Conservation (phyloP, 2,797 vertebrate genomes). For the Poeciliopsis turneri region DNA sequence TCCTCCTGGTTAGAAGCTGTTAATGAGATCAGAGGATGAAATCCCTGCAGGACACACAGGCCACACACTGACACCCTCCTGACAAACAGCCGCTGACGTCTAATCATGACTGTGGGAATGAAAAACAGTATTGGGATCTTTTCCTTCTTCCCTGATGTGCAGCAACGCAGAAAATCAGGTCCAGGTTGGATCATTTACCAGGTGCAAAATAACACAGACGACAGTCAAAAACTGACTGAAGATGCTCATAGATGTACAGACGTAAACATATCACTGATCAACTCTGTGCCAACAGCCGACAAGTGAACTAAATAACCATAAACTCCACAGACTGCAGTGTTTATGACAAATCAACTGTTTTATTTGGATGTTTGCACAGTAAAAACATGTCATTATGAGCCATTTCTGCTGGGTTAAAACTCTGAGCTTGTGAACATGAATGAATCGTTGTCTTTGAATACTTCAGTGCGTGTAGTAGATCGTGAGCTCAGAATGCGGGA, state of each 20-base stretch:
- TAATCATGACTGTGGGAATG: neutral
- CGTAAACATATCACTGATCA: neutral
- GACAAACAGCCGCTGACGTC: neutral
- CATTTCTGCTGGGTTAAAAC: neutral
- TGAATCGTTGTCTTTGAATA: neutral
- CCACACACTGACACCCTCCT: neutral
- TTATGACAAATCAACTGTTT: neutral
- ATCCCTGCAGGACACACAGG: slow-evolving; percentile 6
- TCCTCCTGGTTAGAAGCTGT: neutral
- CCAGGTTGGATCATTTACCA: neutral
- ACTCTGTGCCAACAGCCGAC: neutral
- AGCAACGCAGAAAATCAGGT: neutral
- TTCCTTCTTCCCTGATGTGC: neutral
- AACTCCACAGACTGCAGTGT: neutral
- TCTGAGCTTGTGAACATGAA: neutral
- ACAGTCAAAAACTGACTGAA: neutral
- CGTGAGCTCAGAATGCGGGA: neutral
- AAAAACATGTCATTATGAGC: neutral
- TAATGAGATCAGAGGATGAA: slow-evolving; percentile 14
- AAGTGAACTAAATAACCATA: neutral
- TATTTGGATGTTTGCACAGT: neutral
- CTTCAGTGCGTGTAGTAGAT: neutral
- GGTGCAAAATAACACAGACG: no score
- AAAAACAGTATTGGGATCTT: neutral
- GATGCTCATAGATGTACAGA: neutral